Evolutionary conservation across 2,797 vertebrate species (phyloP).

Genomic region (Sebastes hubbsi): DNA sequence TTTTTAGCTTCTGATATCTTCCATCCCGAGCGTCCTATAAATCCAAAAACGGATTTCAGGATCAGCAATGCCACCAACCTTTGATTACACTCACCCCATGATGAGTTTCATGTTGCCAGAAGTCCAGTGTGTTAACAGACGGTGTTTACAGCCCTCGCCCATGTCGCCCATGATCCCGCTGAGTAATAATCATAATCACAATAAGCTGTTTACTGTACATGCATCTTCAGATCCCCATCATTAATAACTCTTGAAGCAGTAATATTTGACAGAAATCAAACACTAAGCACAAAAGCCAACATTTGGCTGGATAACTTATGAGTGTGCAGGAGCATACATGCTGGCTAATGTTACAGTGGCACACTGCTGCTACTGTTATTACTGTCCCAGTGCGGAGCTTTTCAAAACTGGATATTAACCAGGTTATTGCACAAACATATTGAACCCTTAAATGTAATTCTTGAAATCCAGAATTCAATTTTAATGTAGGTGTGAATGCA

Average conservation of each 20-base stretch:
- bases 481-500: background rate
- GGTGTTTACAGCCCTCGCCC: slow-evolving; percentile 30
- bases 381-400: background rate
- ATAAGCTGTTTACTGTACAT: slow-evolving; percentile 40
- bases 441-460: background rate
- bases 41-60: slow-evolving; percentile 48
- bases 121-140: slow-evolving; percentile 51
- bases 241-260: slow-evolving; percentile 4
- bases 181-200: slow-evolving; percentile 27
- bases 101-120: slow-evolving; percentile 42
- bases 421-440: background rate
- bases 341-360: background rate
- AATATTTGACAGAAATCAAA: slow-evolving; percentile 6
- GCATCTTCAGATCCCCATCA: slow-evolving; percentile 23
- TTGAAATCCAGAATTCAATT: background rate
- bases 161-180: slow-evolving; percentile 14
- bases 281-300: slow-evolving; percentile 24
- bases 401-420: background rate
- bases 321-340: slow-evolving; percentile 3
- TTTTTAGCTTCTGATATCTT: slow-evolving; percentile 10
- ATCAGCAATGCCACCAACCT: slow-evolving; percentile 39
- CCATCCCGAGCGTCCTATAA: background rate
- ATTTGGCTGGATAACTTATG: slow-evolving; percentile 14
- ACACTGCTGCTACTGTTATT: slow-evolving; percentile 15
- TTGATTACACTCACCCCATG: slow-evolving; percentile 37